phyloP scores from a whole-genome alignment of 2,888 invertebrate genomes.

The Ecdyonurus torrentis region DNA sequence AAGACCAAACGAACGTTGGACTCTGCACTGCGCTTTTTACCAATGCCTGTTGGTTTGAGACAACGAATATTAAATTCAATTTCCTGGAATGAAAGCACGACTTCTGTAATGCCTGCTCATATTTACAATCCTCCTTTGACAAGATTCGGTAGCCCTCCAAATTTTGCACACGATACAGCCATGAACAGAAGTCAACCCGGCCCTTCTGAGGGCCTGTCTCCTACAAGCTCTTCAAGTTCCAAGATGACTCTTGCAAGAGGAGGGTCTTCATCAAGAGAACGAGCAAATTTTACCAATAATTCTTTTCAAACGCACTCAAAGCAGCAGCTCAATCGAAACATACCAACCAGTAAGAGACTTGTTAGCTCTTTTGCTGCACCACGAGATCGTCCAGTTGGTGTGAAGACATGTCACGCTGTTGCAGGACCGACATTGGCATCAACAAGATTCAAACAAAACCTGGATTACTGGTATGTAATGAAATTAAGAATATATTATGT shows the following conservation, averaged over 20 bases:
- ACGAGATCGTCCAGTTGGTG: neutral
- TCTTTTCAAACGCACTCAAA: no score
- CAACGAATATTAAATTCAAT: no score
- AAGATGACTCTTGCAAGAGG: no score
- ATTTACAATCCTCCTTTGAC: no score
- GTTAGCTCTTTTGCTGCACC: neutral
- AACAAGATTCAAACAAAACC: constrained; percentile 2
- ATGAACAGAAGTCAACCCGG: neutral
- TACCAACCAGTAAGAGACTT: neutral
- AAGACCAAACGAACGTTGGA: neutral
- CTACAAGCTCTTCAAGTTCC: no score
- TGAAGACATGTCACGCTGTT: neutral
- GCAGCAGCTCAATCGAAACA: no score
- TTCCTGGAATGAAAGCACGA: no score
- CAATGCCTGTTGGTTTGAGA: neutral
- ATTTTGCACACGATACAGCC: neutral
- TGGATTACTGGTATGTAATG: constrained; percentile 5
- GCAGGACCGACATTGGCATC: constrained; percentile 4
- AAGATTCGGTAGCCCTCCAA: no score
- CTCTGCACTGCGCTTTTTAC: neutral
- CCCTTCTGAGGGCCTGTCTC: no score
- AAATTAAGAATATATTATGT: no score
- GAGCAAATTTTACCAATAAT: no score
- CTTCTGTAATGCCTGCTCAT: neutral
- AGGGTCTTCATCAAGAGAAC: no score